Evolutionary conservation across 2,888 invertebrate genomes (phyloP), one percentile per base, ranked within the genome.

Genomic region (Tetranychus piercei): DNA sequence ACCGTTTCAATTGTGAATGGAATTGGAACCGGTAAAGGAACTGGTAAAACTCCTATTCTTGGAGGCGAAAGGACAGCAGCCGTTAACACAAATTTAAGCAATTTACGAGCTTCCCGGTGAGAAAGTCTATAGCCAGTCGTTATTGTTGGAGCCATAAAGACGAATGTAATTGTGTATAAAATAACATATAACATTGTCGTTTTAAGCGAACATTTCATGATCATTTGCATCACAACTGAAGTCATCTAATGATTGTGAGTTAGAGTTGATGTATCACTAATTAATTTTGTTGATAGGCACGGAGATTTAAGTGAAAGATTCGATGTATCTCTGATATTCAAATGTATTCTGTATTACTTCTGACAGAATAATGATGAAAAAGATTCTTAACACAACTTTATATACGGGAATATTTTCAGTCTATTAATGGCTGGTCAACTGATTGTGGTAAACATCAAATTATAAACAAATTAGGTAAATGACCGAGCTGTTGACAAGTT

Each of bases 41-140:
- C 1, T 22, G 67, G 67, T 18, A 67, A 11, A 18, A 67, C 4
- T n/a, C 67, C 67, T 9, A 67, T 22, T 11, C 67, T n/a, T 9
- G 67, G 67, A 67, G 67, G 67, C n/a, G 67, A 22, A 67, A 67
- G 8, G 9, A 6, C 67, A n/a, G 67, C 20, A 67, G 67, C 67
- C 15, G 67, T 23, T 67, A 67, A 67, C 8, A 23, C n/a, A 18
- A 67, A 23, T 67, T 67, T 67, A 8, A 67, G 20, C n/a, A 67
- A n/a, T n/a, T 67, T 67, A 0, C 23, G 20, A 22, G 20, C 67
- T n/a, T 71, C 71, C 15, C 43, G 18, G 18, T 71, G 71, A 55
- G 55, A 55, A 55, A 55, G 55, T 55, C 55, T 55, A 55, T 55
- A 55, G 55, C 55, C 7, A 3, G 9, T 45, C 9, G 55, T 55